phyloP scores from a whole-genome alignment of 2,797 vertebrate genomes.

The Spinibarbus caldwelli region DNA sequence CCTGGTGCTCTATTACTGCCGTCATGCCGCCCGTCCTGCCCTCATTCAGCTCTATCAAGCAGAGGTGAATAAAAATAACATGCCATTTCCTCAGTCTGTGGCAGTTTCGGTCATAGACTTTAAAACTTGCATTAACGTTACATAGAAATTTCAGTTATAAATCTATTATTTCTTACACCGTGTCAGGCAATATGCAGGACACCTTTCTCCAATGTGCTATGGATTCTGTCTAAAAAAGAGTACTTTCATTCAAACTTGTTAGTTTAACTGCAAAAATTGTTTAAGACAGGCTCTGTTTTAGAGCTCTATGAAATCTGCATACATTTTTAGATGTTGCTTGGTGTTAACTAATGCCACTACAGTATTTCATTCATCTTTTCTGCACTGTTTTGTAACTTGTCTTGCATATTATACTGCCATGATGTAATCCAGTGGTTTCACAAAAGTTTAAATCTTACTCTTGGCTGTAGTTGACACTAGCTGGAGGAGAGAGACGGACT shows the following conservation, averaged over 20 bases:
- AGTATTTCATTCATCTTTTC: neutral
- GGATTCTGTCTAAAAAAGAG: too few relatives aligned
- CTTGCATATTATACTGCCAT: neutral
- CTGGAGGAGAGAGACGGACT: slow-evolving; percentile 84
- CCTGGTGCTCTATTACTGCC: slow-evolving; percentile 95
- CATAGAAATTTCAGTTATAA: neutral
- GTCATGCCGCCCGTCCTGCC: slow-evolving; percentile 83
- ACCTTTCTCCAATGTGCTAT: neutral
- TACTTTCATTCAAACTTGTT: neutral
- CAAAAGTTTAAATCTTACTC: slow-evolving; percentile 1
- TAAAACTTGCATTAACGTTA: neutral
- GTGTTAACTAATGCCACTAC: neutral
- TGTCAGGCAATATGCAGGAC: neutral
- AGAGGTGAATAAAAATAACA: slow-evolving; percentile 80
- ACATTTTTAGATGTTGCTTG: neutral
- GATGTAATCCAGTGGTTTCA: neutral
- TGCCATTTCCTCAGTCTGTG: neutral
- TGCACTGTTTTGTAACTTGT: neutral
- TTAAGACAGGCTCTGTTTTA: neutral
- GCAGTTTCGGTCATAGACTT: neutral
- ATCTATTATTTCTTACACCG: neutral
- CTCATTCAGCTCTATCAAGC: slow-evolving; percentile 95
- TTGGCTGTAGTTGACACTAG: slow-evolving; percentile 85
- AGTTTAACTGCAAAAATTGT: neutral
- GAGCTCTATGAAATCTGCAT: neutral